Percentiles rank a stretch among this genome's conserved stretches.
These are phyloP conservation scores for Cyphomyrus discorhynchus DNA, from an alignment of 2,113 vertebrate species.

Conservation along the genomic window DNA sequence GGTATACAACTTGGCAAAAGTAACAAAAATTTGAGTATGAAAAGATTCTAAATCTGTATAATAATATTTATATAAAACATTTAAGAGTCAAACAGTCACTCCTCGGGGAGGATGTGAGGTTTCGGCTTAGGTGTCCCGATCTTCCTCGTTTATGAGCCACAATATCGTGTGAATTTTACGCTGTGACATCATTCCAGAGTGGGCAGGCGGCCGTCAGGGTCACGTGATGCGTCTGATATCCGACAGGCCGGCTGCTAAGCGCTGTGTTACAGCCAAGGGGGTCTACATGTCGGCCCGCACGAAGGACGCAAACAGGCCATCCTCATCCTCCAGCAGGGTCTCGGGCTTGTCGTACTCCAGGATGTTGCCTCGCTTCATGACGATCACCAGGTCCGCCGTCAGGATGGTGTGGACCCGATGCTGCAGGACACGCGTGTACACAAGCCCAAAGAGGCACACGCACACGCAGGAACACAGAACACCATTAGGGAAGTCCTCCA, in stretches of 20 bases:
- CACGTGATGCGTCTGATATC: neutral
- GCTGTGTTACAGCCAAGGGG: neutral
- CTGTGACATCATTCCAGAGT: neutral
- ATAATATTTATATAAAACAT: constrained; percentile 19
- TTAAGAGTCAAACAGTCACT: neutral
- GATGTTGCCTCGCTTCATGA: constrained; percentile 94
- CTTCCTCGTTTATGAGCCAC: neutral
- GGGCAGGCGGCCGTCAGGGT: neutral
- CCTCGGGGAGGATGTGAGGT: neutral
- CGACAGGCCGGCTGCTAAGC: neutral
- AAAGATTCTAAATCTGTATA: constrained; percentile 28
- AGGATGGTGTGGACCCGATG: constrained; percentile 97
- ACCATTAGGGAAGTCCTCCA: neutral
- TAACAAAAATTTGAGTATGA: constrained; percentile 19
- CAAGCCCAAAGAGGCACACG: neutral
- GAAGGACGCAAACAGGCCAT: constrained; percentile 88
- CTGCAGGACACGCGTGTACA: constrained; percentile 49
- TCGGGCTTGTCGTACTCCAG: constrained; percentile 87
- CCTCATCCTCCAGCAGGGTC: constrained; percentile 81
- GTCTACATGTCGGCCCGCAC: constrained; percentile 91
- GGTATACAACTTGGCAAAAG: constrained; percentile 22
- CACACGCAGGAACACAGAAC: neutral
- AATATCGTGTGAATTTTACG: neutral
- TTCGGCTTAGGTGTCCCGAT: neutral
- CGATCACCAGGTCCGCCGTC: constrained; percentile 89